phyloP scores from a whole-genome alignment of 2,113 vertebrate species.

The Lipotes vexillifer region DNA sequence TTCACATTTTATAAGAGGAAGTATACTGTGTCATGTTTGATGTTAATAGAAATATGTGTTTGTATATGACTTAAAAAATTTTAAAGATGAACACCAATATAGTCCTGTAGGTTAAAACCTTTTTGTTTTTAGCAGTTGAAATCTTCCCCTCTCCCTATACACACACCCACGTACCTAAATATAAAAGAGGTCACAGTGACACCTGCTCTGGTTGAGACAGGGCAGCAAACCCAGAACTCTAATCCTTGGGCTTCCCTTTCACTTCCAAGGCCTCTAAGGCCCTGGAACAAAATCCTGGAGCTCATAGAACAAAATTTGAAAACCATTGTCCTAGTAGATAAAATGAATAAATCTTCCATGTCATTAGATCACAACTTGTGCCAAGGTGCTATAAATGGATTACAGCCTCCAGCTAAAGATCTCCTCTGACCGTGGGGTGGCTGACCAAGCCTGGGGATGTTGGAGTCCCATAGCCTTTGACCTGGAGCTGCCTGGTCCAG shows the following conservation, averaged over 20 bases:
- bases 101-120: background rate
- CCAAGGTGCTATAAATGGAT: background rate
- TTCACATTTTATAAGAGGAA: background rate
- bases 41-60: background rate
- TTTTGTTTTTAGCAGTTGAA: background rate
- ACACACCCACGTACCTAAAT: background rate
- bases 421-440: background rate
- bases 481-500: background rate
- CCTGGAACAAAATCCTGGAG: background rate
- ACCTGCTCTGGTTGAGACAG: background rate
- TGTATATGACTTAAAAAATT: background rate
- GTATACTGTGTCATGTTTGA: background rate
- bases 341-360: background rate
- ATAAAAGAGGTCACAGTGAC: background rate
- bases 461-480: background rate
- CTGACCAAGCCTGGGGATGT: background rate
- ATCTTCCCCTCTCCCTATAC: background rate
- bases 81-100: background rate
- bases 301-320: background rate
- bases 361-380: background rate
- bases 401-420: background rate
- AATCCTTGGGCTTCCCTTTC: background rate
- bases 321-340: background rate
- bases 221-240: background rate
- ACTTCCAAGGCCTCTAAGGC: background rate